Base-by-base conservation (phyloP, 2,888 invertebrate species). In the Leptinotarsa juncta region DNA sequence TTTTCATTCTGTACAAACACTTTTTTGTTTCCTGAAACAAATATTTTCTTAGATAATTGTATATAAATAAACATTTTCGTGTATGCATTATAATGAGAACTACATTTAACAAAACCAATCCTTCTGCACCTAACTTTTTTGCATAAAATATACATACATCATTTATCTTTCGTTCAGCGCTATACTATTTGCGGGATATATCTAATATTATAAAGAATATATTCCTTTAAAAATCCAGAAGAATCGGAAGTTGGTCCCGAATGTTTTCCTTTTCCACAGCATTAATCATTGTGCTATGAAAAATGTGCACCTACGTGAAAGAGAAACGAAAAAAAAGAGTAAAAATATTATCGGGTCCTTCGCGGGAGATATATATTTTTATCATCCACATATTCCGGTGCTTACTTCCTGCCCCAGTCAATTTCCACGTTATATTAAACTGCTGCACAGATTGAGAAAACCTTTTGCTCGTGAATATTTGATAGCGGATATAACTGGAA, bases 381-480 rank as follows among this genome's bases (percentile, higher is more conserved):
- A 18, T 42, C 62, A 18, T n/a, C n/a, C 62, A 42, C n/a, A 16
- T 32, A n/a, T 32, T 62, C 14, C n/a, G 1, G 16, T 32, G 16
- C 62, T 32, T 32, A 32, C 42, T 62, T 62, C 16, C 62, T 26
- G 14, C 60, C 26, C 4, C 60, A 60, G 15, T 32, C n/a, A 23
- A 57, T 57, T 23, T 57, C 42, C 42, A 62, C 5, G 62, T 57
- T 23, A 57, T 62, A 62, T 62, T 62, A 16, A n/a, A 62, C 62
- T n/a, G 62, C n/a, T 42, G 62, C 20, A 62, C 42, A 62, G 62
- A 62, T 32, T 32, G 42, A 32, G 10, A n/a, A 42, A 32, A 32
- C 14, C n/a, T n/a, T 32, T 62, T 62, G 16, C 62, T 42, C 57
- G 23, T 57, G 23, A 26, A 62, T 42, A 42, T 32, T 42, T 62